Percentiles rank a stretch among this genome's conserved stretches.
Conservation (phyloP, 2,888 invertebrate genomes). For the Merodon equestris region DNA sequence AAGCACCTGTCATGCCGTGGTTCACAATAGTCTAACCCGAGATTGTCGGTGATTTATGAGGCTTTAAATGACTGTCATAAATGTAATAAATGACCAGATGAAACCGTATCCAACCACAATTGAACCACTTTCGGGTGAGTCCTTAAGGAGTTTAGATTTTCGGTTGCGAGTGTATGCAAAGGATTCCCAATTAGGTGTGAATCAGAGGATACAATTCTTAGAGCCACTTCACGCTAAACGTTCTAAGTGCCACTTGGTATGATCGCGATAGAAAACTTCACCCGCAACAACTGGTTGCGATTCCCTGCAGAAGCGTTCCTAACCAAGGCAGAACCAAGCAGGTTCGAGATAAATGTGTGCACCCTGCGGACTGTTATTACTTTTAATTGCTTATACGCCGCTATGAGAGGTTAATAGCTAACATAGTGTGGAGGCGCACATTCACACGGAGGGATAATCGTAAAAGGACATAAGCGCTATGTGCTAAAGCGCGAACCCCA, state of each 20-base stretch:
- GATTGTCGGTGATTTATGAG: too few species aligned
- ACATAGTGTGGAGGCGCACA: background rate
- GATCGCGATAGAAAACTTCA: conserved; percentile 9
- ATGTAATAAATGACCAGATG: too few species aligned
- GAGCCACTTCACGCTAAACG: background rate
- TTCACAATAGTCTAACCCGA: too few species aligned
- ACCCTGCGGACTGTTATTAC: conserved; percentile 63
- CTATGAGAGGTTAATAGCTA: conserved; percentile 62
- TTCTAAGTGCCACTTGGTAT: conserved; percentile 33
- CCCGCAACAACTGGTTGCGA: conserved; percentile 2
- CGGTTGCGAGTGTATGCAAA: too few species aligned
- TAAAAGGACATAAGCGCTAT: conserved; percentile 50
- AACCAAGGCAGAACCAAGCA: conserved; percentile 43
- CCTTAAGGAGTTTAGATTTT: too few species aligned
- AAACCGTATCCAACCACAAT: too few species aligned
- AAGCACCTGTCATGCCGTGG: background rate
- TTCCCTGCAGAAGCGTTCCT: background rate
- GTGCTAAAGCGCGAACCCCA: background rate
- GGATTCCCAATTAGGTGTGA: conserved; percentile 36
- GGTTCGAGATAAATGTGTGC: conserved; percentile 46
- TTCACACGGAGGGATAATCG: conserved; percentile 47
- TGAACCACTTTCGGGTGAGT: too few species aligned
- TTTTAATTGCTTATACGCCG: conserved; percentile 65
- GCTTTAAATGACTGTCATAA: background rate
- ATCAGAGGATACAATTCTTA: conserved; percentile 11